These are phyloP conservation scores for pig (Sus scrofa) DNA, from an alignment of 2,113 vertebrate genomes.

Conservation along the genomic window DNA sequence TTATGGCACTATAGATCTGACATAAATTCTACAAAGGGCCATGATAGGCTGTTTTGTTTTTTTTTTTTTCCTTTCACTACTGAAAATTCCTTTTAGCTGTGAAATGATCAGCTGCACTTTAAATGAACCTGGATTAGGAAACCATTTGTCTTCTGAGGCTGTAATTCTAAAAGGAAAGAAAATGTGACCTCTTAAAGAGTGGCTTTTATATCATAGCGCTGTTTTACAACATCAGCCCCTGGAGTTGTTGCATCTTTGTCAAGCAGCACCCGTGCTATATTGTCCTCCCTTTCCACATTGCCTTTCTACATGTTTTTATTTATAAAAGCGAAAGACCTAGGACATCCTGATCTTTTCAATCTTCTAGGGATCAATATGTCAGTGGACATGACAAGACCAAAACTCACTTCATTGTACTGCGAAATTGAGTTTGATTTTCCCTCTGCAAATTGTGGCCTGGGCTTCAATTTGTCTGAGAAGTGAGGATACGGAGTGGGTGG, in stretches of 20 bases:
- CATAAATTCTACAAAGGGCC: conserved; percentile 80
- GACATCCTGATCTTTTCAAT: conserved; percentile 49
- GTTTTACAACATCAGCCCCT: conserved; percentile 21
- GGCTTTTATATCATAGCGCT: not conserved
- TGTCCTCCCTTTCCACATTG: not conserved
- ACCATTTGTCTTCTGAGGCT: conserved; percentile 73
- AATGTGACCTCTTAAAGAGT: conserved; percentile 46
- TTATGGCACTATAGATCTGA: conserved; percentile 78
- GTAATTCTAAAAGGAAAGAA: conserved; percentile 43
- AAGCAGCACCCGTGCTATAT: not conserved
- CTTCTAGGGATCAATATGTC: conserved; percentile 73
- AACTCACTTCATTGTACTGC: conserved; percentile 74
- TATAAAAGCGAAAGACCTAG: conserved; percentile 51
- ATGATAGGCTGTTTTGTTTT: not conserved
- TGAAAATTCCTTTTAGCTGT: conserved; percentile 79
- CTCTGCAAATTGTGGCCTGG: conserved; percentile 22
- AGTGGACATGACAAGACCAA: conserved; percentile 75
- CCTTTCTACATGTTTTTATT: not conserved
- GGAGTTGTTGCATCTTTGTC: conserved; percentile 22
- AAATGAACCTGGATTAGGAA: conserved; percentile 81
- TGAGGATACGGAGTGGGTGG: not conserved
- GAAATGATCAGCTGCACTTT: conserved; percentile 84
- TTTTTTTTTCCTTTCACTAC: conserved; percentile 27
- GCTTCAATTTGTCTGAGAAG: conserved; percentile 2
- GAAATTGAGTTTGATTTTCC: conserved; percentile 81